A percentile compares a stretch with the other conserved stretches of the same genome.
phyloP scores from a whole-genome alignment of 2,797 vertebrate species.

The Sorex maritimensis region DNA sequence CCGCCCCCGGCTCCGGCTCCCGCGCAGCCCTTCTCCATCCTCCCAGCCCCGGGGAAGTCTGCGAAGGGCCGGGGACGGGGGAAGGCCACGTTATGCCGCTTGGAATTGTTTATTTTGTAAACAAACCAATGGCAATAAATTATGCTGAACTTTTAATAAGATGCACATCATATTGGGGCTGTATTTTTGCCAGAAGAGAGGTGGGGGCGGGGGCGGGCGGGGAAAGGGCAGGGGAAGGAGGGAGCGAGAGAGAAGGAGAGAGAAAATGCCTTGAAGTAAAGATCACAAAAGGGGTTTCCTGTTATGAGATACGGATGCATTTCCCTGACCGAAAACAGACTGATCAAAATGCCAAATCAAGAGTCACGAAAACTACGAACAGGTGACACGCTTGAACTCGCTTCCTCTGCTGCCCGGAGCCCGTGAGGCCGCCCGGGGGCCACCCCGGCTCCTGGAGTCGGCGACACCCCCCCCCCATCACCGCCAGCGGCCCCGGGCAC shows the following conservation, averaged over 20 bases:
- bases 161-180: slow-evolving; percentile 74
- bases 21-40: neutral
- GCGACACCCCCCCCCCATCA: neutral
- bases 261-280: slow-evolving; percentile 81
- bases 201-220: too few species aligned
- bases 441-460: slow-evolving; percentile 16
- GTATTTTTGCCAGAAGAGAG: slow-evolving; percentile 79
- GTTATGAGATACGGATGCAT: slow-evolving; percentile 85
- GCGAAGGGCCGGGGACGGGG: neutral
- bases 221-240: slow-evolving; percentile 53
- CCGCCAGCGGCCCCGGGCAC: neutral
- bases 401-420: slow-evolving; percentile 72
- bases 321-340: slow-evolving; percentile 87
- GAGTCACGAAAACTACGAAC: slow-evolving; percentile 86
- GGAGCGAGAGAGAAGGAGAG: slow-evolving; percentile 73
- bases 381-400: slow-evolving; percentile 81
- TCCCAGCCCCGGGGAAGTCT: slow-evolving; percentile 53
- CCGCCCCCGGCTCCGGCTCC: neutral
- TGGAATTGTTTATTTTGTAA: slow-evolving; percentile 84
- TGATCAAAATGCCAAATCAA: slow-evolving; percentile 85
- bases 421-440: slow-evolving; percentile 34
- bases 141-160: slow-evolving; percentile 84
- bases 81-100: slow-evolving; percentile 70
- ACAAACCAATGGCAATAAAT: slow-evolving; percentile 84
- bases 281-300: slow-evolving; percentile 84